A percentile compares a stretch with the other conserved stretches of the same genome.
phyloP scores from a whole-genome alignment of 2,113 vertebrate species.

The Ptilorrhoa leucosticta region DNA sequence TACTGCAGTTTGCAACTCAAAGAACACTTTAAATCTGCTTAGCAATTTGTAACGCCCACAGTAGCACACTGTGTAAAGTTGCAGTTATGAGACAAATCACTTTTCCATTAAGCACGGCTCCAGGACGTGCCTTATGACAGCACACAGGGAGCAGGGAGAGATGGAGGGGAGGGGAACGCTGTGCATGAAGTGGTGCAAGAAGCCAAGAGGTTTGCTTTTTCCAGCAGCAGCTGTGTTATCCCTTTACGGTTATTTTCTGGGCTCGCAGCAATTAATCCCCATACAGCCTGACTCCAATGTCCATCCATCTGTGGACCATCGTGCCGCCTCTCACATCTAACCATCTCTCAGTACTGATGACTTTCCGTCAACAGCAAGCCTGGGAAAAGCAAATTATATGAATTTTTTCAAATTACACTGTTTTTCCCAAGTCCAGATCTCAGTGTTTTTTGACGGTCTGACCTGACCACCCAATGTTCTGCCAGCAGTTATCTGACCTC shows the following conservation, averaged over 20 bases:
- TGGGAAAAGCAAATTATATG: not conserved
- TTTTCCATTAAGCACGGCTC: slow-evolving; percentile 35
- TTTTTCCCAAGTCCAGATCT: not conserved
- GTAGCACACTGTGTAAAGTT: slow-evolving; percentile 55
- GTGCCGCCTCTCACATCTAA: not conserved
- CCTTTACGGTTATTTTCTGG: not conserved
- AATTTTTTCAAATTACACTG: not conserved
- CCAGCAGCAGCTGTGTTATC: not conserved
- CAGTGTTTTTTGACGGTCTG: not conserved
- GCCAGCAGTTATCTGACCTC: not conserved
- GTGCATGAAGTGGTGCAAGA: not conserved
- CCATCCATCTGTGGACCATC: not conserved
- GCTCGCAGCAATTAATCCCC: not conserved
- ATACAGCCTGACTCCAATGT: not conserved
- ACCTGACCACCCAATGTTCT: not conserved
- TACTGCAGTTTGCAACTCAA: slow-evolving; percentile 57
- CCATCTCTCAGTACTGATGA: not conserved
- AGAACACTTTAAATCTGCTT: slow-evolving; percentile 68
- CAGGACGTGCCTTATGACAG: slow-evolving; percentile 7
- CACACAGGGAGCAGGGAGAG: not conserved
- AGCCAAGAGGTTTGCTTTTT: not conserved
- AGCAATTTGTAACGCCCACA: slow-evolving; percentile 70
- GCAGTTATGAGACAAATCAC: slow-evolving; percentile 67
- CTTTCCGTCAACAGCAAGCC: not conserved
- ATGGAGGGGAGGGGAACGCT: not conserved